Base-by-base conservation (phyloP, 2,113 vertebrate genomes). In the Melanerpes formicivorus region DNA sequence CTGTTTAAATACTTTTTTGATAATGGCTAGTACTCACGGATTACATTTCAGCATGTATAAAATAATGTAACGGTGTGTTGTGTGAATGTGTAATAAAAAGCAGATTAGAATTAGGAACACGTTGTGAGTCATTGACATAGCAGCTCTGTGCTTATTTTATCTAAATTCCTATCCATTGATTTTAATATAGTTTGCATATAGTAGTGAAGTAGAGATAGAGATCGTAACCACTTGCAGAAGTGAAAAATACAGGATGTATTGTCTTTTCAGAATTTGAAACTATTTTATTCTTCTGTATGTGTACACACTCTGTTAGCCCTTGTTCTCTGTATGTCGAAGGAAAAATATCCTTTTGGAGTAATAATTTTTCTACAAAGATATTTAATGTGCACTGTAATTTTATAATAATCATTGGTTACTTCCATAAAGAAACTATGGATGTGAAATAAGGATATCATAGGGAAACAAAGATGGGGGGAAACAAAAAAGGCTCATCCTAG, bases 81-180 rank as follows among this genome's bases (percentile, higher is more conserved):
- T 78, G 59, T 44, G 37, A 79, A 58, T 40, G 23, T 74, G 30
- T 90, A 88, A 80, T 94, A 90, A 92, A 91, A 92, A 74, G 0
- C 22, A 91, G 87, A 88, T 95, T 86, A 94, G 74, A 79, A 88
- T 79, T 93, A 60, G 86, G 77, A 74, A 48, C 79, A 23, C 25
- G 34, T 56, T 92, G 65, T 32, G 67, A 84, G n/a, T 44, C 74
- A 37, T 30, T 91, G 80, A n/a, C 19, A 4, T 67, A 76, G 46
- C 76, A 82, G 40, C 23, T 73, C 77, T 81, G 44, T 66, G 56
- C 56, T 70, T 87, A 75, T 82, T 71, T 87, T 77, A 23, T 9
- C 74, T 90, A 80, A 95, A 93, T 93, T 87, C 74, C 23, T 37
- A 30, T 55, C 75, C 44, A 5, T 42, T 29, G 73, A 66, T 90